A percentile compares a stretch with the other conserved stretches of the same genome.
Conservation (phyloP, 2,888 invertebrate genomes). For the Drosophila gaucha region DNA sequence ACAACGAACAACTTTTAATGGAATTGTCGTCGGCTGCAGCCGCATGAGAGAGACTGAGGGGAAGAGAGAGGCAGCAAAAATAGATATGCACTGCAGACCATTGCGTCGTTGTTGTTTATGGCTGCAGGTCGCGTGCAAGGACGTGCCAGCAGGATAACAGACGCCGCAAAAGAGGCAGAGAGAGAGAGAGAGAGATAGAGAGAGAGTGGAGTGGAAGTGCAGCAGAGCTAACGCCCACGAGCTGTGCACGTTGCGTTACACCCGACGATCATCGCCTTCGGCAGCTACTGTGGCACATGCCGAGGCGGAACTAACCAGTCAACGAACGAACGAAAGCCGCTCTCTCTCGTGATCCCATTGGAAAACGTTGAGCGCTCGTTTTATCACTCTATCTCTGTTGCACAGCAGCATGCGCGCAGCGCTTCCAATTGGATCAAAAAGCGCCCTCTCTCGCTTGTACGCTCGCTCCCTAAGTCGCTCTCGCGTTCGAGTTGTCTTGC, state of each 20-base stretch:
- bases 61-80: slow-evolving; percentile 4
- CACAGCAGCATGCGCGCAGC: slow-evolving; percentile 5
- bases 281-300: slow-evolving; percentile 80
- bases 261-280: slow-evolving; percentile 69
- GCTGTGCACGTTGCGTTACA: slow-evolving; percentile 26
- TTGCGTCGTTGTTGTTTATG: slow-evolving; percentile 52
- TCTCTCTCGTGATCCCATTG: slow-evolving; percentile 72
- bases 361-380: slow-evolving; percentile 56
- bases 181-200: background rate
- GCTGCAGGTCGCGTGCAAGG: slow-evolving; percentile 62
- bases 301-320: slow-evolving; percentile 75
- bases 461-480: slow-evolving; percentile 11
- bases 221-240: slow-evolving; percentile 65
- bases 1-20: slow-evolving; percentile 81
- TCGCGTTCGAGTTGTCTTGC: slow-evolving; percentile 45
- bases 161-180: background rate
- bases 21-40: slow-evolving; percentile 73
- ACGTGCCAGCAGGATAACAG: slow-evolving; percentile 49
- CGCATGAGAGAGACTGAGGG: background rate
- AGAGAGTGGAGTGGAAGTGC: background rate
- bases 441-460: background rate
- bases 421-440: slow-evolving; percentile 78
- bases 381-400: slow-evolving; percentile 36
- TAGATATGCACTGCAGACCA: slow-evolving; percentile 34
- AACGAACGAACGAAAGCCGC: slow-evolving; percentile 45